Conservation (phyloP, 2,888 invertebrate genomes). For the Drosophila macrospina region DNA sequence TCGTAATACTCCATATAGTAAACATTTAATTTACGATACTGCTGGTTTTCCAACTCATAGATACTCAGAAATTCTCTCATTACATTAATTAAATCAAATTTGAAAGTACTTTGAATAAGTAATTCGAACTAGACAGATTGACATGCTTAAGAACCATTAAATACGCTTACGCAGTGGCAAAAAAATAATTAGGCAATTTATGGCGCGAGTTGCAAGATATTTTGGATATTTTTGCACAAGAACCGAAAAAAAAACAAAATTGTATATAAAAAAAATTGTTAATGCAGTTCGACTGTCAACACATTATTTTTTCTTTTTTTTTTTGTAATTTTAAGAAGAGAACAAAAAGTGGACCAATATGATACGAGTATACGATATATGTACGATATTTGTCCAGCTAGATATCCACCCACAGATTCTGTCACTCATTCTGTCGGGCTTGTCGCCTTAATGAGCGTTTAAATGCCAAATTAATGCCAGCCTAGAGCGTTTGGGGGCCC, state of each 20-base stretch:
- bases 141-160: slow-evolving; percentile 13
- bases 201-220: neutral
- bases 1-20: too few relatives aligned
- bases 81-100: too few relatives aligned
- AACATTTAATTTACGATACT: too few relatives aligned
- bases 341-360: slow-evolving; percentile 4
- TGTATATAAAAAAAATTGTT: neutral
- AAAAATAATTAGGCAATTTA: slow-evolving; percentile 36
- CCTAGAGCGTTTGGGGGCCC: slow-evolving; percentile 32
- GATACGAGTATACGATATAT: neutral
- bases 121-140: neutral
- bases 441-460: slow-evolving; percentile 74
- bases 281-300: slow-evolving; percentile 41
- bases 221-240: slow-evolving; percentile 2
- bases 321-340: neutral
- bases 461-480: slow-evolving; percentile 75
- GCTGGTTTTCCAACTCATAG: too few relatives aligned
- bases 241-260: slow-evolving; percentile 21
- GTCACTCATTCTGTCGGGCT: slow-evolving; percentile 61
- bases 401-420: slow-evolving; percentile 70
- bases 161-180: neutral
- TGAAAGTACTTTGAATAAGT: neutral
- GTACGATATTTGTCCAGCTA: slow-evolving; percentile 29
- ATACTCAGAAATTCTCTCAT: too few relatives aligned
- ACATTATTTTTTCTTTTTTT: slow-evolving; percentile 2